These are phyloP conservation scores for Resseliella maxima DNA, from an alignment of 2,888 invertebrate genomes.

Conservation along the genomic window DNA sequence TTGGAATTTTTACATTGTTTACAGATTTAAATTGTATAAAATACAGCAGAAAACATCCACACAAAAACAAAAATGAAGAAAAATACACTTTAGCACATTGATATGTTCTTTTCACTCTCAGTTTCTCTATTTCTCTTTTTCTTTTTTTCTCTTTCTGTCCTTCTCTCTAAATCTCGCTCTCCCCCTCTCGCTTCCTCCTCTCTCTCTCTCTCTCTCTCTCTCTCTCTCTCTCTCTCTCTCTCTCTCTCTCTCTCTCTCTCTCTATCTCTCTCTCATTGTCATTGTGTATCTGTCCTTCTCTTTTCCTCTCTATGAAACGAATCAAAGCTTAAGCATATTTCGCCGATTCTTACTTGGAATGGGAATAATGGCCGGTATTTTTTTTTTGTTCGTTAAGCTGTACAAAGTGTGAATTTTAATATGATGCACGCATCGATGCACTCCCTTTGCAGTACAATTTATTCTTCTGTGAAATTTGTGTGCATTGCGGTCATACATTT, in stretches of 20 bases:
- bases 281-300: too few species aligned
- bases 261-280: too few species aligned
- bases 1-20: conserved; percentile 10
- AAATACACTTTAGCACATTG: neutral
- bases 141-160: neutral
- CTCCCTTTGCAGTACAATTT: neutral
- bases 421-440: conserved; percentile 45
- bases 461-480: too few species aligned
- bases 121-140: too few species aligned
- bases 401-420: conserved; percentile 6
- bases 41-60: neutral
- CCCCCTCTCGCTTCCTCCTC: too few species aligned
- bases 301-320: too few species aligned
- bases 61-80: neutral
- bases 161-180: neutral
- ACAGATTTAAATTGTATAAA: neutral
- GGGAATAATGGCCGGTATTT: neutral
- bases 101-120: neutral
- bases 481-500: too few species aligned
- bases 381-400: neutral
- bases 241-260: too few species aligned
- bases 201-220: too few species aligned
- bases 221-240: too few species aligned
- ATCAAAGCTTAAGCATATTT: neutral
- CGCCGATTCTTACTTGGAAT: neutral